These are phyloP conservation scores for Diachrysia chrysitis DNA, from an alignment of 2,888 invertebrate genomes.

Conservation along the genomic window DNA sequence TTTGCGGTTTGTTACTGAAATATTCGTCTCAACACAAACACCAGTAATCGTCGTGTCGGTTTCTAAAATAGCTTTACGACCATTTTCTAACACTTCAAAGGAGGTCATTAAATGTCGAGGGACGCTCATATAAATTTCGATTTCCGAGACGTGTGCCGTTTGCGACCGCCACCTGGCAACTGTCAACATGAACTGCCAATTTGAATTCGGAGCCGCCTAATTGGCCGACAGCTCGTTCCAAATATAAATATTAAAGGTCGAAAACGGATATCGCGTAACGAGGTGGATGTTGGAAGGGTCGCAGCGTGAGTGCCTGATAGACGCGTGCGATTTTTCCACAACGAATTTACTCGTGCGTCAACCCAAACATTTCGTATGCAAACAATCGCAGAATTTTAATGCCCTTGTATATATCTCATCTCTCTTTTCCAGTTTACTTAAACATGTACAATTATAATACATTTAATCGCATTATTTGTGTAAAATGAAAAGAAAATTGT, in stretches of 20 bases:
- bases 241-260: conserved; percentile 77
- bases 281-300: conserved; percentile 56
- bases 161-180: conserved; percentile 79
- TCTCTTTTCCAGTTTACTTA: conserved; percentile 37
- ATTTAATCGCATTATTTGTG: conserved; percentile 3
- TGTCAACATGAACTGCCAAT: conserved; percentile 84
- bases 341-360: conserved; percentile 47
- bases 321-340: conserved; percentile 54
- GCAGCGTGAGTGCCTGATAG: conserved; percentile 46
- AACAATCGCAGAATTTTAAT: conserved; percentile 53
- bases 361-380: conserved; percentile 46
- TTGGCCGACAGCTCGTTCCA: conserved; percentile 80
- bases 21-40: conserved; percentile 68
- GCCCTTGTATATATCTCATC: too few relatives aligned
- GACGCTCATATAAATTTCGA: conserved; percentile 75
- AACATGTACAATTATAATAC: conserved; percentile 27
- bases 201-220: conserved; percentile 77
- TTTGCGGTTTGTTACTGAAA: conserved; percentile 76
- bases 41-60: conserved; percentile 66
- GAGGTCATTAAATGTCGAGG: conserved; percentile 80
- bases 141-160: conserved; percentile 69
- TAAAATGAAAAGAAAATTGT: not conserved
- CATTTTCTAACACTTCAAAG: conserved; percentile 86
- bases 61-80: conserved; percentile 80
- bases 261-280: conserved; percentile 70